Percentiles rank a stretch among this genome's conserved stretches.
Evolutionary conservation across 2,888 invertebrate species (phyloP).

Genomic region (Callosobruchus maculatus): DNA sequence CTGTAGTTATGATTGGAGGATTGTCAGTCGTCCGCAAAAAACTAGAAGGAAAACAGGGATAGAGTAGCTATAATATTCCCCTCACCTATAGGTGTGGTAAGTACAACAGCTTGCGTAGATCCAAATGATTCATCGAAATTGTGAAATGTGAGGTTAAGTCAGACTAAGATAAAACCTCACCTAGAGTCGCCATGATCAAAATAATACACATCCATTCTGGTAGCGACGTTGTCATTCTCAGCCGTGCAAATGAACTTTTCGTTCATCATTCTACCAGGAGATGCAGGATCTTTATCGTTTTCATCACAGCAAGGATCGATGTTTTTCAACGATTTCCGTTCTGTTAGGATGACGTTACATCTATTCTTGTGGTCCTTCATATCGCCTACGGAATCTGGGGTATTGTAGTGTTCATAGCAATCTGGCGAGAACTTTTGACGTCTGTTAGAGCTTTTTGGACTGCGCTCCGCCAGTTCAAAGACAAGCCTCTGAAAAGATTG

Average conservation of each 20-base stretch:
- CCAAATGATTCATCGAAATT: no score
- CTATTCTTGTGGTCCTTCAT: not conserved
- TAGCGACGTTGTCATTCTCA: constrained; percentile 16
- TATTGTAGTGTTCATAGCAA: not conserved
- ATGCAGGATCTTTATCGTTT: not conserved
- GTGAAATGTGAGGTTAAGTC: no score
- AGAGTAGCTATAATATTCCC: no score
- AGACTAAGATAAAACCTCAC: constrained; percentile 38
- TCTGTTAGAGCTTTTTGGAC: not conserved
- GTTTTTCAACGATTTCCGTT: not conserved
- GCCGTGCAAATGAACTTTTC: not conserved
- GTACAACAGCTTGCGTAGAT: no score
- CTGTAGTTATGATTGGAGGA: constrained; percentile 57
- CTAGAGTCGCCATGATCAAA: constrained; percentile 66
- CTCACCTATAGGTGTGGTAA: no score
- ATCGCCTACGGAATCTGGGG: not conserved
- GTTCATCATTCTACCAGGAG: not conserved
- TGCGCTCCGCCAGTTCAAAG: constrained; percentile 39
- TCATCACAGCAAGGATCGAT: not conserved
- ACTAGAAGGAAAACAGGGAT: constrained; percentile 34
- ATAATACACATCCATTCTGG: constrained; percentile 61
- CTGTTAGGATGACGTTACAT: not conserved
- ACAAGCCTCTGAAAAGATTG: constrained; percentile 43
- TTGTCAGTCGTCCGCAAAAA: constrained; percentile 62
- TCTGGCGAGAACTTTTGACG: not conserved